phyloP scores from a whole-genome alignment of 2,113 vertebrate species.

The Raja brachyura region DNA sequence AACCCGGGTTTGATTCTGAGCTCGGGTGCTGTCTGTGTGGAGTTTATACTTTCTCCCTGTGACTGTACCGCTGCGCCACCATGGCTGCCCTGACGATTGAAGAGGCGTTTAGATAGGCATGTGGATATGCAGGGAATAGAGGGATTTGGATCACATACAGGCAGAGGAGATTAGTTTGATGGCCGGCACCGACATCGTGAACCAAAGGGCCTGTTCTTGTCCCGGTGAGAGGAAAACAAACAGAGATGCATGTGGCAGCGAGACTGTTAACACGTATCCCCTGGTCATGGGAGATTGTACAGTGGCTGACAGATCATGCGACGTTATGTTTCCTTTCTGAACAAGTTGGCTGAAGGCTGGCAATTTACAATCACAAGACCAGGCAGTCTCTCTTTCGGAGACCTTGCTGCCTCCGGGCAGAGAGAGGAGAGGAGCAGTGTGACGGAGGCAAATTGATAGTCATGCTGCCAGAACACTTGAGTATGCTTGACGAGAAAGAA shows the following conservation, averaged over 20 bases:
- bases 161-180: too few relatives aligned
- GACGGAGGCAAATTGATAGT: background rate
- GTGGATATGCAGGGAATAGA: too few relatives aligned
- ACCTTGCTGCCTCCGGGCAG: background rate
- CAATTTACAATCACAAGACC: background rate
- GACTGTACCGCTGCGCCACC: too few relatives aligned
- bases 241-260: background rate
- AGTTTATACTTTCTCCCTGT: too few relatives aligned
- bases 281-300: background rate
- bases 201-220: too few relatives aligned
- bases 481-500: too few relatives aligned
- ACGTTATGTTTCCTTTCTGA: background rate
- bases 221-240: background rate
- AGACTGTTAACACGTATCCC: background rate
- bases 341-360: background rate
- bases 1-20: too few relatives aligned
- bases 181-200: too few relatives aligned
- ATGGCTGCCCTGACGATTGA: too few relatives aligned
- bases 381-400: background rate
- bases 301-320: background rate
- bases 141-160: too few relatives aligned
- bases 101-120: too few relatives aligned
- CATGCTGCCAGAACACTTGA: background rate
- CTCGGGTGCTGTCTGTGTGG: too few relatives aligned
- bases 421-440: background rate